Evolutionary conservation across 2,888 invertebrate species (phyloP).

Genomic region (Ypsolopha scabrella): DNA sequence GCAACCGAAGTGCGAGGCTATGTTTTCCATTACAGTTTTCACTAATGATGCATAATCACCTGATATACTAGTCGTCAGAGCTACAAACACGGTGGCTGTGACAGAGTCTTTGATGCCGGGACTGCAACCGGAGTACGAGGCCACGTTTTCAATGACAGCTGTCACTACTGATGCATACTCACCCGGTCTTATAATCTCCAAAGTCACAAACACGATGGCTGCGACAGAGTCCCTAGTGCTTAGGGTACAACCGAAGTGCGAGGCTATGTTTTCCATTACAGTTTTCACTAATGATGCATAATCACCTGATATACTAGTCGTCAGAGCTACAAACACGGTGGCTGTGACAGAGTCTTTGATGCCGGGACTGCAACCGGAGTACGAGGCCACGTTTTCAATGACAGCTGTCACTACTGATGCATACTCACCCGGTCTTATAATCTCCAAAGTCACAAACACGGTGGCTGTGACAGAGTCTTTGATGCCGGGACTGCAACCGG

Average conservation of each 20-base stretch:
- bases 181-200: too few species aligned
- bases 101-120: too few species aligned
- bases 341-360: slow-evolving; percentile 97
- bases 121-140: slow-evolving; percentile 98
- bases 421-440: slow-evolving; percentile 98
- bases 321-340: too few species aligned
- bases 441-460: too few species aligned
- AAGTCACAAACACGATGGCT: too few species aligned
- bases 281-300: slow-evolving; percentile 98
- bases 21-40: slow-evolving; percentile 96
- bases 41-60: slow-evolving; percentile 87
- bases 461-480: slow-evolving; percentile 97
- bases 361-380: slow-evolving; percentile 97
- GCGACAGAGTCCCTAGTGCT: slow-evolving; percentile 97
- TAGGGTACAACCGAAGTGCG: slow-evolving; percentile 97
- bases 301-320: slow-evolving; percentile 98
- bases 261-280: slow-evolving; percentile 96
- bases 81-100: too few species aligned
- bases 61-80: too few species aligned
- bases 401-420: slow-evolving; percentile 96
- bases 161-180: slow-evolving; percentile 87
- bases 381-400: slow-evolving; percentile 96
- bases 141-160: slow-evolving; percentile 96
- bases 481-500: slow-evolving; percentile 97
- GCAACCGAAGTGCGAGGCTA: slow-evolving; percentile 98